Evolutionary conservation across 2,113 vertebrate species (phyloP).

Genomic region (Psophia crepitans): DNA sequence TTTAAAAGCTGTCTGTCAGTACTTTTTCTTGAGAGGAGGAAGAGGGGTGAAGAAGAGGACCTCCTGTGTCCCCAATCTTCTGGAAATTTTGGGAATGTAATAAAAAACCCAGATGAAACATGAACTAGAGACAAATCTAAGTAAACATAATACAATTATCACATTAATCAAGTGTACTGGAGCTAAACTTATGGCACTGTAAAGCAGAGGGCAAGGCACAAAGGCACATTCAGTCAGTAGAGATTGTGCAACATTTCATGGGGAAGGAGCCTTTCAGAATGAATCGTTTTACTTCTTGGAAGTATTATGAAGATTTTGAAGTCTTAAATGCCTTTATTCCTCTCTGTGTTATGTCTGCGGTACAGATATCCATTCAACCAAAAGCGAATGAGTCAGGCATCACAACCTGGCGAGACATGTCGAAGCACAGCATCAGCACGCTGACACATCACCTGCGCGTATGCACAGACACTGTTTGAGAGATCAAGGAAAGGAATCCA

Average conservation of each 20-base stretch:
- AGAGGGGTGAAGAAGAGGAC: neutral
- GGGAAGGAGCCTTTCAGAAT: conserved; percentile 3
- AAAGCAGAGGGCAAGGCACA: conserved; percentile 40
- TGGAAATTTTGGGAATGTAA: neutral
- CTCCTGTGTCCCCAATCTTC: neutral
- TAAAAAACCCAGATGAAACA: neutral
- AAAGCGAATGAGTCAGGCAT: conserved; percentile 27
- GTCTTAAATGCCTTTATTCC: neutral
- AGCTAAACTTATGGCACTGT: neutral
- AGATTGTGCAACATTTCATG: conserved; percentile 8
- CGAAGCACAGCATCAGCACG: neutral
- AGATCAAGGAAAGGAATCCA: conserved; percentile 13
- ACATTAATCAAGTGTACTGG: conserved; percentile 27
- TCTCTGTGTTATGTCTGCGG: neutral
- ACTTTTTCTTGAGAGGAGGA: neutral
- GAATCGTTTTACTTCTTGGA: conserved; percentile 20
- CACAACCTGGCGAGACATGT: conserved; percentile 14
- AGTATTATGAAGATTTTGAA: conserved; percentile 1
- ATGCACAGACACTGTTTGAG: neutral
- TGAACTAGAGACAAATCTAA: conserved; percentile 7
- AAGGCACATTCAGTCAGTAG: conserved; percentile 35
- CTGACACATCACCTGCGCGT: neutral
- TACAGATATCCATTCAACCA: neutral
- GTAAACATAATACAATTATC: conserved; percentile 9
- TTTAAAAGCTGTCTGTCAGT: neutral